Base-by-base conservation (phyloP, 2,888 invertebrate species). In the Drosophila pseudotakahashii region DNA sequence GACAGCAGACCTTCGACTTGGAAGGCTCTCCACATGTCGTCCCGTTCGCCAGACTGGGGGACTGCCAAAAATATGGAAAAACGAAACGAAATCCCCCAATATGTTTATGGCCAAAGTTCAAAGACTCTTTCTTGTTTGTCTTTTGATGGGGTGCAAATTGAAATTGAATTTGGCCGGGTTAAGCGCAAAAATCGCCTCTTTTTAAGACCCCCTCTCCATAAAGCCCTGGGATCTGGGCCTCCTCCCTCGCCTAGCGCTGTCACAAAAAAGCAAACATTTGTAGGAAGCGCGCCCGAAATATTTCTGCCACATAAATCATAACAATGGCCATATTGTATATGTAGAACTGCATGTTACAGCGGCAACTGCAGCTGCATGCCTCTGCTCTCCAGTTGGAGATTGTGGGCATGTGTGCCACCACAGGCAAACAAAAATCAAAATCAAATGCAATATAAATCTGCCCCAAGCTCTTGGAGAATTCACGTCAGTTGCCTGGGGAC, bases 41-140 rank as follows among this genome's bases (percentile, higher is more conserved):
- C 79, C 70, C 62, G 63, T 48, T 39, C 53, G 57, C 48, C 54
- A 74, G 76, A 81, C 75, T 74, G 57, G 53, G 75, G 60, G 70
- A 61, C 51, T 79, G 88, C 88, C 85, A 88, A 85, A 68, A 75
- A 61, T 60, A 77, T 79, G 48, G 48, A 14, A 34, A 39, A 59
- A 41, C 52, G 14, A 32, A 51, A 52, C 23, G 14, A 37, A 52
- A 30, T 41, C 19, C 14, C 36, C 52, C 61, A 71, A 63, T 71
- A 85, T 88, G 88, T 67, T 83, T 81, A 85, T 88, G 82, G 76
- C 69, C 76, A 83, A 64, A 84, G 88, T 84, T 84, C 88, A 84
- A 84, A 84, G 84, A 86, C 84, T 84, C 86, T 78, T 87, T 84
- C 86, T 79, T 87, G 81, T 84, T 87, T 81, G 84, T 73, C 87